Base-by-base conservation (phyloP, 2,888 invertebrate species). In the Pimpla rufipes region DNA sequence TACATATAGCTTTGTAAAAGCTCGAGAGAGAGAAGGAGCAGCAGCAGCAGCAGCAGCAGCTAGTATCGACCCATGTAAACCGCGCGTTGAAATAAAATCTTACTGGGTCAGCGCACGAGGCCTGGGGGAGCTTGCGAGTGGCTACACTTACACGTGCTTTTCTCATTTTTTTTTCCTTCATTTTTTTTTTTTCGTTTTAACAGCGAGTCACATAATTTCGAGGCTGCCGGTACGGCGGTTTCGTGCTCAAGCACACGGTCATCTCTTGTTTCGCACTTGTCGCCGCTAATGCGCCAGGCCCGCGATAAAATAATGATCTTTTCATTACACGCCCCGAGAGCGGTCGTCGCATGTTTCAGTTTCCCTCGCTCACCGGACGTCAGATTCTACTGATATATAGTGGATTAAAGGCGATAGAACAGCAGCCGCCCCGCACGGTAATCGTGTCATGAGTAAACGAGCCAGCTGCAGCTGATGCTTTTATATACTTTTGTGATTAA, bases 51-150 rank as follows among this genome's bases (percentile, higher is more conserved):
- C 71, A 87, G 83, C 75, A 81, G 85, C 79, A 64, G 73, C 71
- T 64, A 64, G 76, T 86, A 87, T 87, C 87, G 87, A 87, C 81
- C 85, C 76, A 57, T 62, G 55, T 84, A 86, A n/a, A 83, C 75
- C 83, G 74, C 78, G 86, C 70, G 84, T 83, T 82, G 83, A 85
- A 80, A 86, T 83, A 84, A 86, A 88, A 85, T 85, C 79, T 84
- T 86, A 88, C 78, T 86, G 82, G 84, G 85, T 84, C 81, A 86
- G 81, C 85, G 73, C 85, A 83, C 77, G 77, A 80, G 74, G 80
- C 68, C 80, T 73, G 71, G 76, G 45, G 66, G 35, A 29, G 29
- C 42, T 71, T 47, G 70, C 71, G 77, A 83, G 70, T 50, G 77
- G 52, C 23, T 23, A 50, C 50, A 62, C 70, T 70, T 50, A 73